A percentile compares a stretch with the other conserved stretches of the same genome.
Conservation (phyloP, 2,797 vertebrate species). For the Pseudochirops corinnae region DNA sequence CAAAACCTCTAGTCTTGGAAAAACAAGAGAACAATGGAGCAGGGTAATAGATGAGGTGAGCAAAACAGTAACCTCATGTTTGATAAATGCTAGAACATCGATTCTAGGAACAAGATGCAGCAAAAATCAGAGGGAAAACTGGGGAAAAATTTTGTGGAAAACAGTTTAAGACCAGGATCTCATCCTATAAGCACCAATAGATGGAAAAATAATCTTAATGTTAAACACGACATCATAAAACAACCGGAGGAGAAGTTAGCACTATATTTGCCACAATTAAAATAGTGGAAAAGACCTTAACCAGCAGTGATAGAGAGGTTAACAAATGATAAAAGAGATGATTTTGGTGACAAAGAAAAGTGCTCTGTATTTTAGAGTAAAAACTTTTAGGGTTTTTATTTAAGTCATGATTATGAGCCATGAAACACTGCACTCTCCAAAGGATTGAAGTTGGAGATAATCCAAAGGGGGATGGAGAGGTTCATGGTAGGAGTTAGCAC, state of each 20-base stretch:
- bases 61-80: background rate
- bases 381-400: background rate
- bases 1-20: background rate
- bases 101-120: background rate
- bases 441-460: too few species aligned
- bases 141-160: background rate
- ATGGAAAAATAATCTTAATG: background rate
- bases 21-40: background rate
- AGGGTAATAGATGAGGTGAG: background rate
- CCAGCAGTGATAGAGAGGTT: background rate
- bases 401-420: background rate
- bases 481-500: background rate
- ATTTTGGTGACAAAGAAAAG: background rate
- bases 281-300: background rate
- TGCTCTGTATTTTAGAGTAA: background rate
- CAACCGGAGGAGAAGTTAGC: background rate
- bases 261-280: background rate
- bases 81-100: background rate
- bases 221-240: background rate
- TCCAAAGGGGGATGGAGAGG: background rate
- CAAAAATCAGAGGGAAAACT: background rate
- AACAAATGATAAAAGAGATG: background rate
- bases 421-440: background rate
- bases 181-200: background rate
- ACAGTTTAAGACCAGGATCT: background rate